These are phyloP conservation scores for Pandemis heparana DNA, from an alignment of 2,888 invertebrate species.

Conservation along the genomic window DNA sequence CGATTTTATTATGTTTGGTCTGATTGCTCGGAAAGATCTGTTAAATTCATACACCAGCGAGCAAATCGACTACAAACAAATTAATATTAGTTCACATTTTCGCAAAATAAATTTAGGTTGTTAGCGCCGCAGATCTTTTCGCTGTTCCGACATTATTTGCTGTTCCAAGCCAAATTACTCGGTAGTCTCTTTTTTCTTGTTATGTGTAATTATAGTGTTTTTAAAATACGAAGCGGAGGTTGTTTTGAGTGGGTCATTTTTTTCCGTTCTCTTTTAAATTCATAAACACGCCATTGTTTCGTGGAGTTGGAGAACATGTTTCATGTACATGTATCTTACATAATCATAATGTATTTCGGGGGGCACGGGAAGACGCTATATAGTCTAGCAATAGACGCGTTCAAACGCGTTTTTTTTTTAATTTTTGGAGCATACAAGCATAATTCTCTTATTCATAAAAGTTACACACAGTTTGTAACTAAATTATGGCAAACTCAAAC, in stretches of 20 bases:
- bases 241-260: conserved; percentile 9
- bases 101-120: not conserved
- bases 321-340: conserved; percentile 11
- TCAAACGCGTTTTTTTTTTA: no score
- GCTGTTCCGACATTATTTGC: not conserved
- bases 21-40: not conserved
- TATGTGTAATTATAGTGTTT: conserved; percentile 18
- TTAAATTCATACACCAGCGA: not conserved
- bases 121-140: not conserved
- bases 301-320: conserved; percentile 54
- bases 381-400: no score
- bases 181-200: conserved; percentile 7
- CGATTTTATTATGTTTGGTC: conserved; percentile 19
- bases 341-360: not conserved
- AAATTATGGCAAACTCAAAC: no score
- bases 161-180: not conserved
- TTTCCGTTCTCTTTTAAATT: conserved; percentile 14
- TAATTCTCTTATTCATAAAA: no score
- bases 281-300: conserved; percentile 53
- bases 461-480: no score
- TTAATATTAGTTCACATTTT: not conserved
- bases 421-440: no score
- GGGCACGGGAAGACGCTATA: not conserved
- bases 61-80: not conserved
- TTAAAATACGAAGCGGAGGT: conserved; percentile 5